A percentile compares a stretch with the other conserved stretches of the same genome.
phyloP scores from a whole-genome alignment of 2,797 vertebrate genomes.

The Parauchenoglanis punctatus region DNA sequence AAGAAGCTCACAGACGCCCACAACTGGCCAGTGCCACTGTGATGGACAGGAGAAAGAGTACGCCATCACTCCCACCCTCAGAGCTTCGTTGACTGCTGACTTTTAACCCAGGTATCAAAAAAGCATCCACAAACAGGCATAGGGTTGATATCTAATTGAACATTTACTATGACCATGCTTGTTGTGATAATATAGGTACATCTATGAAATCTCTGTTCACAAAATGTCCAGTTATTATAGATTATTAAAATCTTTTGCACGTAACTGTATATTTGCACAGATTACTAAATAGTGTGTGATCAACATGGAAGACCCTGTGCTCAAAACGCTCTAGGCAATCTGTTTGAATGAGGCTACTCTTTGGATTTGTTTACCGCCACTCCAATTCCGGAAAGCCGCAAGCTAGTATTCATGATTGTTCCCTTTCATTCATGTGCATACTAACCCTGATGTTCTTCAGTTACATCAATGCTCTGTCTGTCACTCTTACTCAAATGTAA shows the following conservation, averaged over 20 bases:
- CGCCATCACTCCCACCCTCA: neutral
- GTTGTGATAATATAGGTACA: neutral
- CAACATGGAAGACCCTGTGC: neutral
- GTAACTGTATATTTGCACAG: neutral
- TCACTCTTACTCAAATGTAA: constrained; percentile 16
- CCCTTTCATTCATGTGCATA: neutral
- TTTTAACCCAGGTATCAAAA: neutral
- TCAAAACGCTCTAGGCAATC: neutral
- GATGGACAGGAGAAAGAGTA: neutral
- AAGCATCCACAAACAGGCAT: no score
- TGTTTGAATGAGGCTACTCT: neutral
- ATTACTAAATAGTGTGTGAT: neutral
- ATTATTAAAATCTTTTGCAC: neutral
- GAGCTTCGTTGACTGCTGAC: neutral
- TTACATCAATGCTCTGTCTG: constrained; percentile 11
- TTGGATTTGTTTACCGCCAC: constrained; percentile 16
- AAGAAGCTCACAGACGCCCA: neutral
- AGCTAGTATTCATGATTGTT: neutral
- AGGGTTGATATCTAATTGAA: neutral
- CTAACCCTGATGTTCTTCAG: constrained; percentile 9
- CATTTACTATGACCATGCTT: neutral
- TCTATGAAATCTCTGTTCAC: neutral
- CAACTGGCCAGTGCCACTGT: neutral
- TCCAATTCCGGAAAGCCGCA: neutral
- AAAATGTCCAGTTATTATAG: neutral